Conservation (phyloP, 2,888 invertebrate species). For the Alviniconcha strummeri region DNA sequence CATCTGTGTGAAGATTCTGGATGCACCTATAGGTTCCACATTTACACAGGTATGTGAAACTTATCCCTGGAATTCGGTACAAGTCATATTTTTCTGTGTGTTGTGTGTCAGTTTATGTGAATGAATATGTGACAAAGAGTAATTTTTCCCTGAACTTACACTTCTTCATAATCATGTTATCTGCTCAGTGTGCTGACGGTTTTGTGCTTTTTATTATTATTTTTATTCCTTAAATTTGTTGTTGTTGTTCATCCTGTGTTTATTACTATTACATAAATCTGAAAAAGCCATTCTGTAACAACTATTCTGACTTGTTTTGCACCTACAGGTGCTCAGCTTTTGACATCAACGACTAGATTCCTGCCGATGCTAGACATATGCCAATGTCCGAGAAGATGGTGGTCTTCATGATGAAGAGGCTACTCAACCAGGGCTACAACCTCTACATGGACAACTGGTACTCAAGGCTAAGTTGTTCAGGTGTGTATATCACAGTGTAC, state of each 20-base stretch:
- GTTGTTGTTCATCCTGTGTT: no score
- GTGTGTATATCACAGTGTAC: no score
- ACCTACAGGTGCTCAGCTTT: not conserved
- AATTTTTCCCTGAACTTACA: not conserved
- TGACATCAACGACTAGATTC: not conserved
- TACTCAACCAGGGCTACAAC: constrained; percentile 20
- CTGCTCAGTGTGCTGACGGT: no score
- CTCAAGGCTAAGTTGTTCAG: no score
- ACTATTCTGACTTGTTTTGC: no score
- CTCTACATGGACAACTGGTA: constrained; percentile 2
- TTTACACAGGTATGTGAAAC: not conserved
- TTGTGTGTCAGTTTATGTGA: not conserved
- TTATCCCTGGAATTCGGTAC: not conserved
- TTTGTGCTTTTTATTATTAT: no score
- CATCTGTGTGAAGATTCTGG: constrained; percentile 8
- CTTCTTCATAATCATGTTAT: no score
- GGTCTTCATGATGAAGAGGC: constrained; percentile 11
- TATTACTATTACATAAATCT: no score
- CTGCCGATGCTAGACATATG: constrained; percentile 1
- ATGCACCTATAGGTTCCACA: not conserved
- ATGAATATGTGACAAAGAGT: not conserved
- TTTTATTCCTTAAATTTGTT: no score
- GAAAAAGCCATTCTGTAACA: no score
- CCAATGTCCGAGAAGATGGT: constrained; percentile 8
- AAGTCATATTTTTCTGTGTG: not conserved